These are phyloP conservation scores for Halcyon chelicuti DNA, from an alignment of 2,797 vertebrate species.

Conservation along the genomic window DNA sequence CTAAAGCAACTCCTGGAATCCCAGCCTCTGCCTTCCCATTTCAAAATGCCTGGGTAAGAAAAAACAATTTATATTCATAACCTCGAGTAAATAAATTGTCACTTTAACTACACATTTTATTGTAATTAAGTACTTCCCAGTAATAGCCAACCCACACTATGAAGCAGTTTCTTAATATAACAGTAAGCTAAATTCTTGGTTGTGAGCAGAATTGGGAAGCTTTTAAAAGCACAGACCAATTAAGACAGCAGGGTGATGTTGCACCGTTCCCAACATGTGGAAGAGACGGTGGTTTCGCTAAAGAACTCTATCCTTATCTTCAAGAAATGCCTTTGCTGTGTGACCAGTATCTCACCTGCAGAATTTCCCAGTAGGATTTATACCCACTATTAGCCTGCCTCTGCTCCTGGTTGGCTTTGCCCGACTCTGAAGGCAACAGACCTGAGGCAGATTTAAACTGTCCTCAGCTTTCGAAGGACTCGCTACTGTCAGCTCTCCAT, in stretches of 20 bases:
- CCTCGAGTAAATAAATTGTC: conserved; percentile 37
- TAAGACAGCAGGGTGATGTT: neutral
- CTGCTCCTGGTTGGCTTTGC: neutral
- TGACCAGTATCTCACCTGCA: neutral
- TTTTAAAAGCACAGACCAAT: neutral
- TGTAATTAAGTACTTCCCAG: neutral
- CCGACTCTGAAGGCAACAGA: neutral
- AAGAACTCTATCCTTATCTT: neutral
- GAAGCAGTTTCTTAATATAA: neutral
- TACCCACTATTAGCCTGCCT: neutral
- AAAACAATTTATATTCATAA: conserved; percentile 10
- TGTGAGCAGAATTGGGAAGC: neutral
- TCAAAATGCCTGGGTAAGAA: neutral
- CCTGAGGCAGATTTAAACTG: conserved; percentile 26
- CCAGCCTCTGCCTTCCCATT: neutral
- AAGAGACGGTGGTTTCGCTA: neutral
- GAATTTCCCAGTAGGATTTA: neutral
- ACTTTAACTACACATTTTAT: neutral
- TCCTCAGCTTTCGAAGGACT: conserved; percentile 29
- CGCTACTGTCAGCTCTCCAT: neutral
- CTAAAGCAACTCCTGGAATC: neutral
- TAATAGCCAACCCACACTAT: conserved; percentile 2
- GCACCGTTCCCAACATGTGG: rapidly evolving
- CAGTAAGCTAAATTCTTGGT: neutral
- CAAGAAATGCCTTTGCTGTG: neutral